Evolutionary conservation across 1,140 invertebrate genomes (phyloP), one percentile per base, ranked within the genome.

Genomic region (Platorchestia sp.): DNA sequence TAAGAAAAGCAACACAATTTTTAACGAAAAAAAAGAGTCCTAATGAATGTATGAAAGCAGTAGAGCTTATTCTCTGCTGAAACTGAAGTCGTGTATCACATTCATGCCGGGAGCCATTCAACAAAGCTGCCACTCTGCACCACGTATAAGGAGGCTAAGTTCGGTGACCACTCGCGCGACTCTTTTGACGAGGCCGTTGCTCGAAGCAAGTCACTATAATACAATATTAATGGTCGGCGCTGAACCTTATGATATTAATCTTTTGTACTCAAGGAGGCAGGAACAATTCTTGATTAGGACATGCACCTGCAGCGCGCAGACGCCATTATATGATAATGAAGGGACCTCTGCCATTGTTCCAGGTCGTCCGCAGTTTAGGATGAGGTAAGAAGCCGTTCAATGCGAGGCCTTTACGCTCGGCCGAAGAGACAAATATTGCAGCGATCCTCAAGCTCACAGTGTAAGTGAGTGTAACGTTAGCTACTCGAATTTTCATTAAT

Each of bases 321-420:
- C 91, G 91, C 91, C 91, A 93, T 93, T 93, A 93, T 93, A 93
- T 93, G 91, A 93, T 93, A 93, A 93, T 93, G 91, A 93, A 93
- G 91, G 91, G 44, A 45, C 91, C 91, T 45, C 43, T 44, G 45
- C 91, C 91, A 93, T 93, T 93, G 91, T 93, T 93, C 91, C 91
- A 27, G 45, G 45, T 42, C 91, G 45, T 45, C 45, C 91, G 7
- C 91, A n/a, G 36, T 44, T 45, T 10, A 47, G 45, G 91, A 47
- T 45, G 91, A 93, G 91, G 43, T 93, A 45, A 93, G 91, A 42
- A 44, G 91, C 44, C 91, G 43, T 44, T 93, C 44, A 45, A 44
- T 44, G 91, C 40, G 91, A 93, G 45, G 6, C 91, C 41, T 93
- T 93, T 75, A 75, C 59, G 59, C 59, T 75, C 59, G 10, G 59